Conservation (phyloP, 2,888 invertebrate genomes). For the Spilarctia lutea region DNA sequence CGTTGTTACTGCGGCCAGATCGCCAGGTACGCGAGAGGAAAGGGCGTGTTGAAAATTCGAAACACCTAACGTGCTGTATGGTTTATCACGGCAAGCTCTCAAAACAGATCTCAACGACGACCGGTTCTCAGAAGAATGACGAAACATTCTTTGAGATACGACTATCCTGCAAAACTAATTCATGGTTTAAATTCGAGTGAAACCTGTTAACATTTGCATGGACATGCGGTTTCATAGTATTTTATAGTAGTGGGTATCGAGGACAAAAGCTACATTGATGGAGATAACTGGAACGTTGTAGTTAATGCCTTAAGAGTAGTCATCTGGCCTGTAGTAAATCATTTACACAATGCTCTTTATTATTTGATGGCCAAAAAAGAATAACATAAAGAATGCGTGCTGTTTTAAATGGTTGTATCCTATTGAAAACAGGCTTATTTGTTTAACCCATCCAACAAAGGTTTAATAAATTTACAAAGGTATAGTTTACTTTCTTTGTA, state of each 20-base stretch:
- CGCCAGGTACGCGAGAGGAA: conserved; percentile 67
- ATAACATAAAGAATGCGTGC: background rate
- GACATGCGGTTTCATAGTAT: conserved; percentile 24
- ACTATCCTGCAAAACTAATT: conserved; percentile 43
- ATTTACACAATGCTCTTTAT: conserved; percentile 54
- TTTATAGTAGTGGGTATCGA: background rate
- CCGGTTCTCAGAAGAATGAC: conserved; percentile 80
- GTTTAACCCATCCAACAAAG: too few relatives aligned
- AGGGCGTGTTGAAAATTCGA: conserved; percentile 63
- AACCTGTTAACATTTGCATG: conserved; percentile 10
- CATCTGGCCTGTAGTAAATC: conserved; percentile 39
- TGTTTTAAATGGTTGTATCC: too few relatives aligned
- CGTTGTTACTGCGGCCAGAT: conserved; percentile 51
- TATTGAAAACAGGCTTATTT: too few relatives aligned
- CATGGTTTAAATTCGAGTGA: conserved; percentile 26
- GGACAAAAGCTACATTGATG: conserved; percentile 9
- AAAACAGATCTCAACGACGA: conserved; percentile 63
- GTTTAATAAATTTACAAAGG: too few relatives aligned
- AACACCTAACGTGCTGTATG: conserved; percentile 51
- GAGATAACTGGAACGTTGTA: conserved; percentile 30
- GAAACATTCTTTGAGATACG: conserved; percentile 67
- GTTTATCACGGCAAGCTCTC: conserved; percentile 33
- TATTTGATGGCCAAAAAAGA: conserved; percentile 53
- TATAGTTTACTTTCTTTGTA: too few relatives aligned
- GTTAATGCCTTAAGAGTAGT: conserved; percentile 38